Evolutionary conservation across 2,888 invertebrate species (phyloP).

Genomic region (Myathropa florea): DNA sequence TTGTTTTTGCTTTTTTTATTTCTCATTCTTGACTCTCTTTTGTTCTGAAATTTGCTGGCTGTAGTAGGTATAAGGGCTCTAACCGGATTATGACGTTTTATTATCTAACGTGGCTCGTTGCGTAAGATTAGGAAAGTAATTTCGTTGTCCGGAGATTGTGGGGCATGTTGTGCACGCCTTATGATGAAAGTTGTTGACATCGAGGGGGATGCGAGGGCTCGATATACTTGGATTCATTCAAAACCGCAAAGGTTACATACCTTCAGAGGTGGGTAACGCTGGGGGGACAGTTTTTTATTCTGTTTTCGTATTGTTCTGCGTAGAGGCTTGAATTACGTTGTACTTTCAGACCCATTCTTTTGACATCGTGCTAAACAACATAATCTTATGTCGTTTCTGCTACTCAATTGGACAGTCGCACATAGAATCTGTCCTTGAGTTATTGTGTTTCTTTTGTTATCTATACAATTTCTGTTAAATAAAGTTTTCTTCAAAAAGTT

Average conservation of each 20-base stretch:
- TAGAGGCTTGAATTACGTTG: no score
- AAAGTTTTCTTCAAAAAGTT: no score
- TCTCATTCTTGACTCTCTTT: not conserved
- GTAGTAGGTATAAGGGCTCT: not conserved
- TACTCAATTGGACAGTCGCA: no score
- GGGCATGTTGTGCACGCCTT: not conserved
- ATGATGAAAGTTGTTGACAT: not conserved
- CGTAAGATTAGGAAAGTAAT: constrained; percentile 20
- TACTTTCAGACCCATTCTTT: no score
- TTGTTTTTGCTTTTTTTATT: not conserved
- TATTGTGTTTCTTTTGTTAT: no score
- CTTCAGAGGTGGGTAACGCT: no score
- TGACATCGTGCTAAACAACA: no score
- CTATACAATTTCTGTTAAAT: no score
- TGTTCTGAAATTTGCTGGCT: not conserved
- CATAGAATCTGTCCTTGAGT: no score
- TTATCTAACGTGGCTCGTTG: not conserved
- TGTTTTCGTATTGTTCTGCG: no score
- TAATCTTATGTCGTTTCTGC: no score
- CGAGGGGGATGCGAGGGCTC: not conserved
- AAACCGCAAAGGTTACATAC: not conserved
- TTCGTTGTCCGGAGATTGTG: not conserved
- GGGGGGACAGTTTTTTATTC: no score
- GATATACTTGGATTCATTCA: not conserved
- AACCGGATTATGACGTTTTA: constrained; percentile 19